These are phyloP conservation scores for Carlito syrichta DNA, from an alignment of 2,113 vertebrate genomes.

Conservation along the genomic window DNA sequence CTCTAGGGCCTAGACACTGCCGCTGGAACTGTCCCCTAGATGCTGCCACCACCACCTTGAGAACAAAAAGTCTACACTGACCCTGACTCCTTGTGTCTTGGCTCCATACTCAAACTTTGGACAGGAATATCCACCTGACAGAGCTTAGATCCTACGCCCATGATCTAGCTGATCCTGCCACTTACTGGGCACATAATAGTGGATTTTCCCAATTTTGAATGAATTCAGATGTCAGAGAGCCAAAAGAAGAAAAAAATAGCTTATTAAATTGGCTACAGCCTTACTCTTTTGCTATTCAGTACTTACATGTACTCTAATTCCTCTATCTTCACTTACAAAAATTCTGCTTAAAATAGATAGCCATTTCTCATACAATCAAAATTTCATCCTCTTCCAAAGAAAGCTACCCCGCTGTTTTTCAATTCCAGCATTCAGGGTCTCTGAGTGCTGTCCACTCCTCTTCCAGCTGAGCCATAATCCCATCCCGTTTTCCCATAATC, in stretches of 20 bases:
- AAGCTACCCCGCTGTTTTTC: not conserved
- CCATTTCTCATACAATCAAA: not conserved
- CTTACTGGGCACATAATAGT: not conserved
- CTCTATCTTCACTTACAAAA: not conserved
- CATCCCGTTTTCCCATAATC: not conserved
- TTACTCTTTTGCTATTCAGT: not conserved
- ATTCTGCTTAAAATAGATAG: not conserved
- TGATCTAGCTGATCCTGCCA: not conserved
- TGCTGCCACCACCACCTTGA: not conserved
- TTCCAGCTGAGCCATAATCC: not conserved
- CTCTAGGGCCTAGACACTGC: not conserved
- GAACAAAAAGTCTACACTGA: not conserved
- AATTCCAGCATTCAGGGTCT: not conserved
- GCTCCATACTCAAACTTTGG: not conserved
- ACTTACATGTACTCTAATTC: not conserved
- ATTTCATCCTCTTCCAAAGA: no score
- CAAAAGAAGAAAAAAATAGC: not conserved
- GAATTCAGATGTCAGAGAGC: not conserved
- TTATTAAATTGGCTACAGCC: not conserved
- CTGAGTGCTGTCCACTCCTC: not conserved
- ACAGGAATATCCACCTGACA: not conserved
- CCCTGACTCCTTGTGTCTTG: not conserved
- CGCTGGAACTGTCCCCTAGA: fast-evolving
- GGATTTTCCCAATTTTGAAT: not conserved
- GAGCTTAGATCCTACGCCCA: not conserved